Conservation (phyloP, 2,888 invertebrate species). For the Rhagonycha fulva region DNA sequence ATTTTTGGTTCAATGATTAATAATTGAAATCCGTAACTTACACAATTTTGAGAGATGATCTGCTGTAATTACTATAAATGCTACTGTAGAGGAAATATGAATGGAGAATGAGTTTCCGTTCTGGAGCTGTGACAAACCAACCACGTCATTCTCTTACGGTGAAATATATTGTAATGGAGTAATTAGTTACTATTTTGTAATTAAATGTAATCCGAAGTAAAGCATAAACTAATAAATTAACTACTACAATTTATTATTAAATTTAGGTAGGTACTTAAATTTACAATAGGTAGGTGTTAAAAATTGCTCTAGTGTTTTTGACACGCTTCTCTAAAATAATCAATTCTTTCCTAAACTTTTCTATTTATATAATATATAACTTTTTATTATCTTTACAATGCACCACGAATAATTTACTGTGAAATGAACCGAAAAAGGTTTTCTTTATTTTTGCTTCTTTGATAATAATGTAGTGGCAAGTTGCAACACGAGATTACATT, state of each 20-base stretch:
- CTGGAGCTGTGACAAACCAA: constrained; percentile 26
- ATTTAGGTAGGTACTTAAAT: not conserved
- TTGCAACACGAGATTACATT: not conserved
- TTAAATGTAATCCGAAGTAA: not conserved
- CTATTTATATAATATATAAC: not conserved
- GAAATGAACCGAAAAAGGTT: not conserved
- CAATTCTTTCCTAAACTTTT: not conserved
- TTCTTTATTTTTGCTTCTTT: not conserved
- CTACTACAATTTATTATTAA: not conserved
- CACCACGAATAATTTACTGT: not conserved
- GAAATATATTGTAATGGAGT: not conserved
- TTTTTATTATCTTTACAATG: not conserved
- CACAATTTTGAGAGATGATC: constrained; percentile 7
- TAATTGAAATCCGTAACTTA: constrained; percentile 2
- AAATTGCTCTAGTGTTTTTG: not conserved
- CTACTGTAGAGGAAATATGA: constrained; percentile 29
- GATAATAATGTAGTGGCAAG: not conserved
- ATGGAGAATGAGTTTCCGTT: constrained; percentile 30
- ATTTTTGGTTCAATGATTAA: constrained; percentile 6
- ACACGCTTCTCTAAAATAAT: not conserved
- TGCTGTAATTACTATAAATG: constrained; percentile 18
- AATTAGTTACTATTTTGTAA: not conserved
- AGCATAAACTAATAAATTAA: not conserved
- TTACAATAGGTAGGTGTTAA: not conserved
- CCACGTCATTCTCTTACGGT: constrained; percentile 10